Base-by-base conservation (phyloP, 2,113 vertebrate species). In the Natator depressus region DNA sequence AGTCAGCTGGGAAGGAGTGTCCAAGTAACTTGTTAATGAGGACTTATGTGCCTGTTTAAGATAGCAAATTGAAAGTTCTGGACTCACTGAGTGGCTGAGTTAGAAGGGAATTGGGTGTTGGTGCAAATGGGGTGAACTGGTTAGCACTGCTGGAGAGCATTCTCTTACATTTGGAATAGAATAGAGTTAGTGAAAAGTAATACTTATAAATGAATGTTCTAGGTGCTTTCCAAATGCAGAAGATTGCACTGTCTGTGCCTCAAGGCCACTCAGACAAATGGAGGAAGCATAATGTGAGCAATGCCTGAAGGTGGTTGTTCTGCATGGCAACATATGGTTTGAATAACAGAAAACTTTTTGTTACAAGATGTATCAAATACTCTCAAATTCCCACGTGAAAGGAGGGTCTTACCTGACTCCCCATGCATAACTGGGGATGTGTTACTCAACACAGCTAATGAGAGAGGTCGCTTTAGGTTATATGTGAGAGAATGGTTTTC, bases 201-300 rank as follows among this genome's bases (percentile, higher is more conserved):
- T 95, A 27, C 55, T 92, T 22, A 13, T 14, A 94, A 93, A 42
- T 78, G 78, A 88, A 91, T 79, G 78, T 91, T 29, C 72, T 84
- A 75, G 9, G 6, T 91, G 19, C 80, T 94, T 96, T 94, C 62
- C 53, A 54, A 1, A 0, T 47, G 12, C 4, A 92, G 89, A 94
- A 82, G 84, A 92, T 84, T 84, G 42, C 8, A 65, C 7, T 25
- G 91, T 92, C 93, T 96, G 95, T 97, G 96, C 93, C 95, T 94
- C 89, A 87, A 93, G 93, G 90, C 91, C 62, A 96, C 85, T 79
- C 80, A 95, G 94, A 92, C 95, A 97, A 93, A 95, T 49, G 8
- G 38, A 92, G 90, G 82, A 86, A 85, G 83, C 82, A 24, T 83
- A 82, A 94, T 1, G 0, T 89, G 89, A 92, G 27, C 49, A 82